Base-by-base conservation (phyloP, 2,797 vertebrate genomes). In the Tachyglossus aculeatus region DNA sequence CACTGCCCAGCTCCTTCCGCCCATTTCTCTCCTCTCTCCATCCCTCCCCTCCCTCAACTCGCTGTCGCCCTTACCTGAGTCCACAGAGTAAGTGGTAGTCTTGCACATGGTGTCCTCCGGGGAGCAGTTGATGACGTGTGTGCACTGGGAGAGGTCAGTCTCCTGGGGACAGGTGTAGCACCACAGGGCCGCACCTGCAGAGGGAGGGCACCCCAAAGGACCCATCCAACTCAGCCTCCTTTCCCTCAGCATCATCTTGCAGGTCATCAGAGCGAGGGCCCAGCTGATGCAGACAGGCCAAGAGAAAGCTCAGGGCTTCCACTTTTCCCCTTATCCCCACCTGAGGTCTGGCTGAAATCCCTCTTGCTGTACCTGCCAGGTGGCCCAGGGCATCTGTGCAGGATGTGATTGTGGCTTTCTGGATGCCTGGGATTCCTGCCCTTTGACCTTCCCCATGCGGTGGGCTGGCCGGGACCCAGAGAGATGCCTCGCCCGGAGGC, bases 121-220 rank as follows among this genome's bases (percentile, higher is more conserved):
- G 1, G 82, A 58, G 12, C 88, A 88, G 2, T 12, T 0, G 1
- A 5, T 5, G 33, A 7, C 0, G 0, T 29, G 52, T 25, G 0
- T 61, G 55, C 86, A 90, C 5, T 7, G 0, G 3, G 29, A 15
- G 0, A 87, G 57, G 9, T 89, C 86, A 0, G 3, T 78, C 9
- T 78, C 78, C 0, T 70, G 37, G 18, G 21, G 13, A 82, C 86
- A 88, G 0, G 33, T 64, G 43, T 85, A 85, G 1, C 80, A 87
- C 33, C 1, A 43, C 1, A 89, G 57, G 50, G 52, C 45, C 7
- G 75, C 67, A 62, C 39, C 87, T 90, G 67, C 5, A 25, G 34
- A 58, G 6, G 19, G 29, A 9, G 65, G 55, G 21, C n/a, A n/a
- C n/a, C n/a, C n/a, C n/a, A n/a, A n/a, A n/a, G n/a, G n/a, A n/a